Percentiles rank a stretch among this genome's conserved stretches.
Evolutionary conservation across 2,113 vertebrate genomes (phyloP).

Genomic region (Pipra filicauda): DNA sequence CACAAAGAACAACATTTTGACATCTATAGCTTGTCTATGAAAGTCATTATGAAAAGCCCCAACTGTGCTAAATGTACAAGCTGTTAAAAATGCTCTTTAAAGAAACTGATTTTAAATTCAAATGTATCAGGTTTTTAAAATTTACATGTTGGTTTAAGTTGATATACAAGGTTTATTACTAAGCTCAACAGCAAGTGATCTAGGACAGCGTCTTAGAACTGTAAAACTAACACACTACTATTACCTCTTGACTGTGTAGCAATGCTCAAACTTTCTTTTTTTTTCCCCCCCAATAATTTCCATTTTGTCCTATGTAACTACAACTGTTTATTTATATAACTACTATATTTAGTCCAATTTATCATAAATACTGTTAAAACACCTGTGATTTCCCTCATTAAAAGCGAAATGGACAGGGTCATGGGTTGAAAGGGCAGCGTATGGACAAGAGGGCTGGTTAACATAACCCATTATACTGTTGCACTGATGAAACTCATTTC

Average conservation of each 20-base stretch:
- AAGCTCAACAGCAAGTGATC: not conserved
- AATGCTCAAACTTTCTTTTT: not conserved
- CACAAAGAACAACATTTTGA: conserved; percentile 61
- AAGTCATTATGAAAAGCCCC: conserved; percentile 45
- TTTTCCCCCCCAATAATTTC: not conserved
- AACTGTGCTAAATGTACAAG: conserved; percentile 37
- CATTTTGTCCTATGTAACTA: not conserved
- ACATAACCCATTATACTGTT: conserved; percentile 68
- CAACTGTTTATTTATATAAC: conserved; percentile 30
- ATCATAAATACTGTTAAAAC: conserved; percentile 66
- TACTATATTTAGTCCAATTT: conserved; percentile 59
- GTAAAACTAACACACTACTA: not conserved
- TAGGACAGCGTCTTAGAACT: not conserved
- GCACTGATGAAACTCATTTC: conserved; percentile 75
- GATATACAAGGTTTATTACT: conserved; percentile 32
- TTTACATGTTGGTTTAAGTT: not conserved
- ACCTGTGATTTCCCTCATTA: conserved; percentile 76
- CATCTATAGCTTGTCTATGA: conserved; percentile 30
- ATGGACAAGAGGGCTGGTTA: conserved; percentile 71
- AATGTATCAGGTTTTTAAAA: conserved; percentile 35
- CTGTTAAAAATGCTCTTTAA: conserved; percentile 30
- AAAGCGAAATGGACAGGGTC: conserved; percentile 56
- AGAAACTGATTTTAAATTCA: conserved; percentile 48
- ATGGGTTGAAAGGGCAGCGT: conserved; percentile 71
- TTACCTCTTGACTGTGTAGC: not conserved